Base-by-base conservation (phyloP, 2,888 invertebrate species). In the Baronia brevicornis region DNA sequence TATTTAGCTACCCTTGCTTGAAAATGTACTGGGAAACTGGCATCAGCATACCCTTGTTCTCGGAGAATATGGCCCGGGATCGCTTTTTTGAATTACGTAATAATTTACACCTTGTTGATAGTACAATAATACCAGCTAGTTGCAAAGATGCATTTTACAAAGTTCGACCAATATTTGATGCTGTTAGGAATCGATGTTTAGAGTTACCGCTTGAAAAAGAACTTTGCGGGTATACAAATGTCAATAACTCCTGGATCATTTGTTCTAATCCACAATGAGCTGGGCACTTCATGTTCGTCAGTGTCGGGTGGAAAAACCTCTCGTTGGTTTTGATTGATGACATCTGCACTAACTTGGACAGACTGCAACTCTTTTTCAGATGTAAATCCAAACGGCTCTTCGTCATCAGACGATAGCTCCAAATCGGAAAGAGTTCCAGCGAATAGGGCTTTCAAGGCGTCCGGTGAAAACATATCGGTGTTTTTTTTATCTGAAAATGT, bases 91-190 rank as follows among this genome's bases (percentile, higher is more conserved):
- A 41, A 30, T 3, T 45, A 12, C 43, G 44, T 6, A 46, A 43
- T 27, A 45, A 33, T 46, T 44, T 48, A 37, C 46, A 48, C 7
- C 33, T 48, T 11, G 38, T 50, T 20, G 48, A 48, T 22, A 48
- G 42, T 28, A 43, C 39, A 18, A 33, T 1, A 36, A 43, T 36
- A 20, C 44, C 50, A 24, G 25, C 21, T 15, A 5, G 9, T 40
- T 44, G 34, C 31, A 40, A 41, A 27, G 45, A 51, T 38, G 43
- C 22, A 26, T 45, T 51, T 39, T 28, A 22, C 22, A 51, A 48
- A 48, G 50, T 51, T 3, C 37, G 48, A 19, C 50, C 47, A 7
- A 45, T 49, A 5, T 51, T 20, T 42, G 41, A 49, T 43, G 36
- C 41, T 21, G 31, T 50, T 27, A 43, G 51, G 15, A 50, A 41